Evolutionary conservation across 2,888 invertebrate species (phyloP), one percentile per base, ranked within the genome.

Genomic region (Tupiocoris notatus): DNA sequence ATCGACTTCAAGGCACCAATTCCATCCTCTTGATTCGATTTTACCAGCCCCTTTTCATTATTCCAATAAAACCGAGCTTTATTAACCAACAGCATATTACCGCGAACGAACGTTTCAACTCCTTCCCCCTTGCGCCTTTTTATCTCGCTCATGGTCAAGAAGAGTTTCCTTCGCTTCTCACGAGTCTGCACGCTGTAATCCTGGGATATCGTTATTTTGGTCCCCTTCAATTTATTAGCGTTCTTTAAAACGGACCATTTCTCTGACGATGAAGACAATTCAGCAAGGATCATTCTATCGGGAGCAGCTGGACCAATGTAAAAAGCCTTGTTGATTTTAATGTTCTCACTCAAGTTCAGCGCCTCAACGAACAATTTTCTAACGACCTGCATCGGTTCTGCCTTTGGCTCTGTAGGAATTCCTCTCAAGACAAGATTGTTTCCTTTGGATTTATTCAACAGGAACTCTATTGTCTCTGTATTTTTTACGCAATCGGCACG

Each of bases 401-500:
- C 9, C 20, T 21, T 23, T 6, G 62, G 16, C 18, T 65, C 65
- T 16, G 65, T 17, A 65, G 65, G 65, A 18, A 65, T 65, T n/a
- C 25, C 65, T 24, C 18, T 65, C n/a, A 65, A 65, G 9, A 65
- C 25, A 7, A 65, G 65, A 25, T 25, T 65, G 65, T 65, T 65
- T 18, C 7, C 65, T 65, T 25, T 65, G 17, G 65, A 65, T 65
- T 65, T 25, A 17, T 65, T 65, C 65, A 23, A 1, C 7, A 65
- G 25, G 39, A 65, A 65, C 18, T 65, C 65, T 1, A 65, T 65
- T 17, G 65, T 65, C 25, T 65, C 18, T 23, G 64, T 1, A 25
- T 64, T 22, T 23, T n/a, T 24, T 64, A 16, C 7, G 64, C 64
- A 64, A 64, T 22, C 24, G 25, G 64, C 9, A 24, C 24, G 64